Evolutionary conservation across 1,140 invertebrate genomes (phyloP).

Genomic region (Drosophila melanica): DNA sequence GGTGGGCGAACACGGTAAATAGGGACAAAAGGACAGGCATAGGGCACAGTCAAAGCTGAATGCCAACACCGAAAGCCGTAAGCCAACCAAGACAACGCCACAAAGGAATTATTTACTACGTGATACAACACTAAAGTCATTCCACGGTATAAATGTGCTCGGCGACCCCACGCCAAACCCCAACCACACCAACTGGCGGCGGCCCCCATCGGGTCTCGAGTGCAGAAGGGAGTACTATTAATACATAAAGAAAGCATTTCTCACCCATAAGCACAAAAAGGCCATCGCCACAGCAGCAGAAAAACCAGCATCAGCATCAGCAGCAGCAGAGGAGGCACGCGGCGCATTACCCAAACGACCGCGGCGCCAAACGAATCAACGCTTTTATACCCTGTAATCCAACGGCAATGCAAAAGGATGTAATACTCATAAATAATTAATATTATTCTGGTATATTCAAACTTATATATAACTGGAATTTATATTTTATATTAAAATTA

Average conservation of each 20-base stretch:
- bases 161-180: conserved; percentile 8
- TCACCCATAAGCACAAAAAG: conserved; percentile 78
- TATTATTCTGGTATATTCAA: background rate
- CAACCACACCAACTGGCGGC: conserved; percentile 23
- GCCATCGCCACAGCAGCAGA: conserved; percentile 61
- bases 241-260: conserved; percentile 81
- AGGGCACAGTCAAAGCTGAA: conserved; percentile 17
- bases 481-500: too few species aligned
- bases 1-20: conserved; percentile 23
- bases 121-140: conserved; percentile 80
- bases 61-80: conserved; percentile 51
- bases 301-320: conserved; percentile 16
- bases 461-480: too few species aligned
- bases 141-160: conserved; percentile 76
- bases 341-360: conserved; percentile 78
- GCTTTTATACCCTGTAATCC: conserved; percentile 25
- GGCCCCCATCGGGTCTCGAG: conserved; percentile 53
- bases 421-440: background rate
- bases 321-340: conserved; percentile 46
- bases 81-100: conserved; percentile 79
- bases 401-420: background rate
- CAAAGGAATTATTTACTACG: conserved; percentile 83
- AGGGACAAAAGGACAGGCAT: conserved; percentile 39
- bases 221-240: conserved; percentile 77
- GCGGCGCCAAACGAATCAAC: conserved; percentile 54